Evolutionary conservation across 2,113 vertebrate genomes (phyloP), one percentile per base, ranked within the genome.

Genomic region (Promerops cafer): DNA sequence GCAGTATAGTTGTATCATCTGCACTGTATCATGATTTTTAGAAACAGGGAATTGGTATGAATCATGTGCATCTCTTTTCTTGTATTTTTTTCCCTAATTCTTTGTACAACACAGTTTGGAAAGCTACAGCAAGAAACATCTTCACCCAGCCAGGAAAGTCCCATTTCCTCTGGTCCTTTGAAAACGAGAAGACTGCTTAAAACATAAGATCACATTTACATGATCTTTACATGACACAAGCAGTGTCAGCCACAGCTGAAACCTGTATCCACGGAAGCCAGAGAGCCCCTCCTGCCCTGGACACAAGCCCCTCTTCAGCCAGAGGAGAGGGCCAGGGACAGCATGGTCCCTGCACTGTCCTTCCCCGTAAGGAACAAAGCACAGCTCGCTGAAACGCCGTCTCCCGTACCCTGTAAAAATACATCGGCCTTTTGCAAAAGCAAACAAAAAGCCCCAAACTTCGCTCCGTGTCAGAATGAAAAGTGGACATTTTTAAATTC

Each of bases 401-500:
- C 89, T 49, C 71, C 52, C 8, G 7, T 24, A 22, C 68, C 50
- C 59, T 80, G 21, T 40, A 71, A 66, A 94, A 94, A 90, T 3
- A 47, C 3, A 63, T 10, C 0, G 1, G 47, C 3, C 15, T 66
- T 93, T 70, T 75, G 44, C 52, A 63, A 95, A 93, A 94, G 54
- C 70, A 90, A 89, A 70, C 39, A 83, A 52, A 87, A 90, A 78
- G 17, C 60, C 75, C 60, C 69, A 70, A 81, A 78, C 28, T 70
- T 81, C 68, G 42, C 60, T 79, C 70, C 4, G 5, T 2, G 40
- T 60, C 81, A 64, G 84, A 79, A 91, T 91, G 86, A 95, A 76
- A 84, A 89, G 87, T 82, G 77, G 69, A 56, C 87, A 94, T 94
- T 95, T 95, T 91, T 27, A 50, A 96, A 94, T 95, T 95, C 94